phyloP scores from a whole-genome alignment of 2,888 invertebrate genomes.

The Cryptops parisi region DNA sequence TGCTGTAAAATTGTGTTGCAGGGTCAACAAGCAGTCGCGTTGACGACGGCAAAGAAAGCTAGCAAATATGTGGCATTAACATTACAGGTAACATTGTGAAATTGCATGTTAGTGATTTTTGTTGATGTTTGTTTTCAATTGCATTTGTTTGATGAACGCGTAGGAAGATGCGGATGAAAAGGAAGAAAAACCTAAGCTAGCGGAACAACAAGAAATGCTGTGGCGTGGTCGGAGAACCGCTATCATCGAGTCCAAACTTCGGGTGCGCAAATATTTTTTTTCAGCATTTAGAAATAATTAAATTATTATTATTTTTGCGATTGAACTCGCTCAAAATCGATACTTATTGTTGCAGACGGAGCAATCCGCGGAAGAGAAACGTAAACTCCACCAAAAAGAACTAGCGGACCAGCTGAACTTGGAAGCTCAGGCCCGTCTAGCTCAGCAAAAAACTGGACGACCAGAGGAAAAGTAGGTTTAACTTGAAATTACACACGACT shows the following conservation, averaged over 20 bases:
- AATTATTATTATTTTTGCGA: background rate
- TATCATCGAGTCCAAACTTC: slow-evolving; percentile 79
- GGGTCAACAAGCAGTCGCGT: slow-evolving; percentile 59
- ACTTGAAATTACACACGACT: background rate
- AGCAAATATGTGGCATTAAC: slow-evolving; percentile 92
- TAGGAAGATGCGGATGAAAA: slow-evolving; percentile 50
- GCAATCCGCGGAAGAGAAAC: slow-evolving; percentile 90
- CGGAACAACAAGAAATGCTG: slow-evolving; percentile 34
- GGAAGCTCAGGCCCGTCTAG: slow-evolving; percentile 78
- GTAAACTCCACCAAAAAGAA: slow-evolving; percentile 92
- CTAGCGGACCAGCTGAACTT: slow-evolving; percentile 79
- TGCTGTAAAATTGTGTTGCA: slow-evolving; percentile 25
- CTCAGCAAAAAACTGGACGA: slow-evolving; percentile 52
- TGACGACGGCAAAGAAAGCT: slow-evolving; percentile 88
- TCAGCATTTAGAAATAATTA: slow-evolving; percentile 4
- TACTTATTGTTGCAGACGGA: slow-evolving; percentile 45
- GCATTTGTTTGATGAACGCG: too few species aligned
- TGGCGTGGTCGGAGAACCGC: slow-evolving; percentile 68
- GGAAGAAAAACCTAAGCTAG: slow-evolving; percentile 41
- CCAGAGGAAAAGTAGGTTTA: slow-evolving; percentile 42
- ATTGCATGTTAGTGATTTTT: background rate
- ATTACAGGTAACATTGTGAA: slow-evolving; percentile 46
- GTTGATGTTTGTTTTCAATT: too few species aligned
- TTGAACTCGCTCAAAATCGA: background rate
- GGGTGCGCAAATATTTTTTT: slow-evolving; percentile 34